Base-by-base conservation (phyloP, 2,888 invertebrate species). In the Lumbricus terrestris region DNA sequence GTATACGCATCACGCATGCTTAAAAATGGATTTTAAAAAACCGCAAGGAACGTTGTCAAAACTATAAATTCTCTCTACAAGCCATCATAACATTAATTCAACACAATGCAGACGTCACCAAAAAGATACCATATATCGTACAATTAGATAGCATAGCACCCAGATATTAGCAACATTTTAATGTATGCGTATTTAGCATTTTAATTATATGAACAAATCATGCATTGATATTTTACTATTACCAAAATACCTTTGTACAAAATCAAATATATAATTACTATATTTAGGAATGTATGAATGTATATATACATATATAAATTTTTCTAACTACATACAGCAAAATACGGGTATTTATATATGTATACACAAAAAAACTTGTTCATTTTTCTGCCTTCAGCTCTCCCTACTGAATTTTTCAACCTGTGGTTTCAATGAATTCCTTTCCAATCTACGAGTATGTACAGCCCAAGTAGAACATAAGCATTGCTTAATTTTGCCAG, bases 181-280 rank as follows among this genome's bases (percentile, higher is more conserved):
- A 69, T 69, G n/a, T 69, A 69, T n/a, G n/a, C n/a, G 69, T n/a
- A n/a, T 69, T n/a, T 13, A 69, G n/a, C 69, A 69, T n/a, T 69
- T n/a, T 69, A 47, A 83, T 33, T 85, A 85, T 85, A 85, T 85
- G 20, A 85, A 37, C 35, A 85, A 85, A 85, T 23, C 34, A 85
- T 85, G 20, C 34, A 34, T 35, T 85, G 37, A 37, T 34, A 85
- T 35, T 85, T 85, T 20, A 35, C 23, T 23, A 85, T 85, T 85
- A 85, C 85, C 85, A 85, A 85, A 37, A 85, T 37, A 85, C 85
- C 85, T 85, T 85, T 85, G n/a, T 85, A 85, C 85, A 85, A 85
- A 83, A 85, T 37, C 85, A 85, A 69, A n/a, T 69, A 69, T 69
- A 69, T 69, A 69, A 69, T 69, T 69, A 69, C 69, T n/a, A 69